Conservation (phyloP, 2,797 vertebrate species). For the Urosaurus nigricauda region DNA sequence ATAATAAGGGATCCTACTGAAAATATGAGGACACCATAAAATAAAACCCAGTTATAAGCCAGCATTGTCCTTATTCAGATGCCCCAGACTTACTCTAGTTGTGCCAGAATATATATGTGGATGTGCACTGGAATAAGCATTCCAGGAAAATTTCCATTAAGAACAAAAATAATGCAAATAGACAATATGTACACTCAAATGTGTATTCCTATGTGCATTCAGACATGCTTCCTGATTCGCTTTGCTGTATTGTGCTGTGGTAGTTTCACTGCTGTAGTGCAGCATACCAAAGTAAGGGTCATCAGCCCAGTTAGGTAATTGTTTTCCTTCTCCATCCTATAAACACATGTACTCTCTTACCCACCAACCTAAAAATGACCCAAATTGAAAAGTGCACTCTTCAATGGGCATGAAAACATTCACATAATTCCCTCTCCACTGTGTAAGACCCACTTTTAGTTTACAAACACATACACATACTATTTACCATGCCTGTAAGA, state of each 20-base stretch:
- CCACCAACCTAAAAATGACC: neutral
- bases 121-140: neutral
- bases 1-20: neutral
- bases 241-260: neutral
- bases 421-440: neutral
- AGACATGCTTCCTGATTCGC: neutral
- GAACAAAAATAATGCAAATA: neutral
- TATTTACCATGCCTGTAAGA: neutral
- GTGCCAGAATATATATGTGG: neutral
- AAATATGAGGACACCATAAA: neutral
- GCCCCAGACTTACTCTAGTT: neutral
- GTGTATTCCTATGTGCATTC: neutral
- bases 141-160: neutral
- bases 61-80: neutral
- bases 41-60: neutral
- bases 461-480: neutral
- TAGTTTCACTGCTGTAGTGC: neutral
- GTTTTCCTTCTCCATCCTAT: neutral
- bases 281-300: neutral
- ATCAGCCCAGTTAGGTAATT: neutral
- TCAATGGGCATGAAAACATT: neutral
- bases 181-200: neutral
- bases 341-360: neutral
- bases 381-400: neutral
- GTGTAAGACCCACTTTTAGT: neutral